Conservation (phyloP, 2,888 invertebrate species). For the Ornithoptera alexandrae region DNA sequence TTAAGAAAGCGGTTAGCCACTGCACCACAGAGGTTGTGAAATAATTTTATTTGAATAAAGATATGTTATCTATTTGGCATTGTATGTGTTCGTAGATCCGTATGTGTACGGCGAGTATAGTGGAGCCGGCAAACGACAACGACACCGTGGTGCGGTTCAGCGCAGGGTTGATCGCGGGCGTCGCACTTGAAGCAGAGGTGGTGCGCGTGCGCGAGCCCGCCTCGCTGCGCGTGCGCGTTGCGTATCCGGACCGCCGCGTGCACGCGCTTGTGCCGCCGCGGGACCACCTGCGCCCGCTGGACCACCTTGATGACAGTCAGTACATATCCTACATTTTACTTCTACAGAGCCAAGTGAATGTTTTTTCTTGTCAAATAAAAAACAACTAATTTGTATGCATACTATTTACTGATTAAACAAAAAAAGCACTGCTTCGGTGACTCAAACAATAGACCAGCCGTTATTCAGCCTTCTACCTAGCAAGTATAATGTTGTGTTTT, state of each 20-base stretch:
- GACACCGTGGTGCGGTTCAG: constrained; percentile 92
- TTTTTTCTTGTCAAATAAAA: too few relatives aligned
- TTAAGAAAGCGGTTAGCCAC: too few relatives aligned
- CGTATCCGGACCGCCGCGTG: constrained; percentile 94
- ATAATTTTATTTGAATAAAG: too few relatives aligned
- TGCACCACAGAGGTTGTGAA: too few relatives aligned
- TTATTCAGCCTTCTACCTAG: too few relatives aligned
- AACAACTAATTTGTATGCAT: too few relatives aligned
- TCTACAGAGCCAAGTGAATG: neutral
- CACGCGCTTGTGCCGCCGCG: constrained; percentile 90
- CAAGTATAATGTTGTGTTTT: neutral
- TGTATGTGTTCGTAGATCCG: constrained; percentile 78
- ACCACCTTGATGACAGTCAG: constrained; percentile 74
- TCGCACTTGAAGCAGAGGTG: constrained; percentile 93
- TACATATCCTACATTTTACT: neutral
- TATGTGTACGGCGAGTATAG: constrained; percentile 89
- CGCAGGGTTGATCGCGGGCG: constrained; percentile 93
- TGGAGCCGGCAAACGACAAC: constrained; percentile 90
- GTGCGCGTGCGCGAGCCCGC: constrained; percentile 86
- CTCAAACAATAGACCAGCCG: too few relatives aligned
- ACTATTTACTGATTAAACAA: too few relatives aligned
- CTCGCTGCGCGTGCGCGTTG: constrained; percentile 89
- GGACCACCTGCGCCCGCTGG: constrained; percentile 87
- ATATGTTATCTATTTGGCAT: neutral
- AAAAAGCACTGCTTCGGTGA: too few relatives aligned